Evolutionary conservation across 2,888 invertebrate genomes (phyloP).

Genomic region (Oxycera nigricornis): DNA sequence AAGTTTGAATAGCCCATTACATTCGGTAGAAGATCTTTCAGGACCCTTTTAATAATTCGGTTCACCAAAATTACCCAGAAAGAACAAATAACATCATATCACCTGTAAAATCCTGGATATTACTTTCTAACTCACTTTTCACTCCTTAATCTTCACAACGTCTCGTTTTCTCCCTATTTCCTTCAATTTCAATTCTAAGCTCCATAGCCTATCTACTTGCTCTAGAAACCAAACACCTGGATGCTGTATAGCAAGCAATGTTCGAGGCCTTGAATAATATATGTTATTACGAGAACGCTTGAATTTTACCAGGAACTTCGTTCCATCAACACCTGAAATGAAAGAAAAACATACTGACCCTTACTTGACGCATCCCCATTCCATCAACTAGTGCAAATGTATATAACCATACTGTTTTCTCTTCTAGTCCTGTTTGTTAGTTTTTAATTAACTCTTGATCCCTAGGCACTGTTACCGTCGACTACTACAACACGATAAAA

Average conservation of each 20-base stretch:
- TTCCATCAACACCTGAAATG: conserved; percentile 43
- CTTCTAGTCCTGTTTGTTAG: conserved; percentile 56
- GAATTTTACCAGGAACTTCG: conserved; percentile 21
- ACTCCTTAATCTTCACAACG: too few relatives aligned
- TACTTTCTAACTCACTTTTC: too few relatives aligned
- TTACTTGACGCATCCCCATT: neutral
- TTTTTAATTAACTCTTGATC: conserved; percentile 62
- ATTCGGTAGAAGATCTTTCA: too few relatives aligned
- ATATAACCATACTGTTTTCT: neutral
- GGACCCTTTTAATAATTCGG: too few relatives aligned
- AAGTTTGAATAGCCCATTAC: too few relatives aligned
- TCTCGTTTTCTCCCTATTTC: too few relatives aligned
- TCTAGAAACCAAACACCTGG: too few relatives aligned
- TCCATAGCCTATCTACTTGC: too few relatives aligned
- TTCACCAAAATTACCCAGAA: too few relatives aligned
- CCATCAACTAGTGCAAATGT: neutral
- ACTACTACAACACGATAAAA: conserved; percentile 15
- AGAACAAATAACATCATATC: too few relatives aligned
- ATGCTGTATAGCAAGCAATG: neutral
- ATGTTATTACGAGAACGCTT: conserved; percentile 38
- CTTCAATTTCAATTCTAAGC: too few relatives aligned
- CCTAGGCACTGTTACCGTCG: conserved; percentile 14
- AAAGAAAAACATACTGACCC: conserved; percentile 41
- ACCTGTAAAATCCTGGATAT: too few relatives aligned
- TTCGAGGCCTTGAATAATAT: conserved; percentile 26